Percentiles rank a stretch among this genome's conserved stretches.
phyloP scores from a whole-genome alignment of 2,888 invertebrate genomes.

The Drosophila monieri region DNA sequence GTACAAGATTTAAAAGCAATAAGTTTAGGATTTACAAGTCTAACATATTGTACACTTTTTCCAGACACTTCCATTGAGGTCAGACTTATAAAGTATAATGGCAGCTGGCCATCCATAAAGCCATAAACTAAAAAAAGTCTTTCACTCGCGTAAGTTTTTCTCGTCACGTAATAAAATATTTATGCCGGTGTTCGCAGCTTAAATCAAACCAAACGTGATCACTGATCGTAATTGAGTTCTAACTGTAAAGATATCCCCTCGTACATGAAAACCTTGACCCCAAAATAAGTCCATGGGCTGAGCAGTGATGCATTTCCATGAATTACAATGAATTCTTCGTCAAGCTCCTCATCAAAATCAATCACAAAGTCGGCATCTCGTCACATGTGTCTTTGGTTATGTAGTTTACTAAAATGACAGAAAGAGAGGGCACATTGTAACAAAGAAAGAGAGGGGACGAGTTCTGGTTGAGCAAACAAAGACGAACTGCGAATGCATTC shows the following conservation, averaged over 20 bases:
- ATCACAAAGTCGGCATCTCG: constrained; percentile 59
- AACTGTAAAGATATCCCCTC: constrained; percentile 52
- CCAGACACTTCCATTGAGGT: constrained; percentile 26
- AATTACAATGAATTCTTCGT: constrained; percentile 32
- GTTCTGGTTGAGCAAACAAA: constrained; percentile 26
- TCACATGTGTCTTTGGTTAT: constrained; percentile 57
- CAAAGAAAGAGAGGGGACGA: constrained; percentile 21
- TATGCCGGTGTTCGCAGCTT: constrained; percentile 46
- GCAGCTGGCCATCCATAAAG: constrained; percentile 26
- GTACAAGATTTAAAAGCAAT: not conserved
- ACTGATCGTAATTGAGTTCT: constrained; percentile 54
- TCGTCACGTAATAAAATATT: constrained; percentile 58
- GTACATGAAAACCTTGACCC: constrained; percentile 62
- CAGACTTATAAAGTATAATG: constrained; percentile 24
- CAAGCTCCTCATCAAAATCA: constrained; percentile 52
- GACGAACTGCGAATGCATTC: constrained; percentile 53
- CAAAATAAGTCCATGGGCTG: constrained; percentile 29
- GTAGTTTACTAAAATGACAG: constrained; percentile 32
- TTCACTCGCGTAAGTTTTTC: constrained; percentile 17
- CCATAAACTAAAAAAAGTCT: constrained; percentile 36
- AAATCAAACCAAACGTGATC: constrained; percentile 64
- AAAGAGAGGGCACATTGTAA: not conserved
- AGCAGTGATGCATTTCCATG: constrained; percentile 51
- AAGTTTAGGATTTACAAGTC: not conserved
- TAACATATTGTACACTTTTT: constrained; percentile 2